A percentile compares a stretch with the other conserved stretches of the same genome.
Conservation (phyloP, 2,113 vertebrate genomes). For the Chaetodon trifascialis region DNA sequence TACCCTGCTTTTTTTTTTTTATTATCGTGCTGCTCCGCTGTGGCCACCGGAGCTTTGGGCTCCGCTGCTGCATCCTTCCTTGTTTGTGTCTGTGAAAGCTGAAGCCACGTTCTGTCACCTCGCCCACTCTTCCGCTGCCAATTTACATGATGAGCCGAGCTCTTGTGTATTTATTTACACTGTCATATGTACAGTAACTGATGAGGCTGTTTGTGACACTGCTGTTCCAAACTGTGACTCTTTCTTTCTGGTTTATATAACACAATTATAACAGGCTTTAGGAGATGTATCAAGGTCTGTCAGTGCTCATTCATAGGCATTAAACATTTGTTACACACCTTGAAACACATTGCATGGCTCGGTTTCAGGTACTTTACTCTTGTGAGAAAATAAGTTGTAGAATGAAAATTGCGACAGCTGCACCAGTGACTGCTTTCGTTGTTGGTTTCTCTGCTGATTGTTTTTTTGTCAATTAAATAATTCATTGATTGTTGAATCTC, state of each 20-base stretch:
- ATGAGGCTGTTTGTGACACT: conserved; percentile 52
- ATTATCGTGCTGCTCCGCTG: conserved; percentile 31
- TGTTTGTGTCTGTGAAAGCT: conserved; percentile 47
- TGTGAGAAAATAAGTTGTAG: neutral
- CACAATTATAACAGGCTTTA: conserved; percentile 38
- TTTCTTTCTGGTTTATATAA: conserved; percentile 53
- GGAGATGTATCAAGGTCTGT: conserved; percentile 16
- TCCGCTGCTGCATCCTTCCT: conserved; percentile 23
- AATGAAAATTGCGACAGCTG: neutral
- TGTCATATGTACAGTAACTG: conserved; percentile 49
- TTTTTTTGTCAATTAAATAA: neutral
- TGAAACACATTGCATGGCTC: conserved; percentile 3
- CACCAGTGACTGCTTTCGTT: no score
- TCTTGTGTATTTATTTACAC: conserved; percentile 67
- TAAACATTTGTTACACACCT: neutral
- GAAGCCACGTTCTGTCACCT: conserved; percentile 61
- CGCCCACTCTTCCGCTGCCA: conserved; percentile 53
- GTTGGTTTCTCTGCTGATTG: neutral
- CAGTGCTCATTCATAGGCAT: neutral
- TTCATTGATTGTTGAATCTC: neutral
- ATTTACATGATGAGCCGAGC: conserved; percentile 57
- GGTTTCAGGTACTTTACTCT: neutral
- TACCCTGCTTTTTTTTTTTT: conserved; percentile 64
- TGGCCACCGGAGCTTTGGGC: conserved; percentile 26
- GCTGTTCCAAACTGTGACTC: conserved; percentile 36